Base-by-base conservation (phyloP, 2,888 invertebrate species). In the Thalpophila matura region DNA sequence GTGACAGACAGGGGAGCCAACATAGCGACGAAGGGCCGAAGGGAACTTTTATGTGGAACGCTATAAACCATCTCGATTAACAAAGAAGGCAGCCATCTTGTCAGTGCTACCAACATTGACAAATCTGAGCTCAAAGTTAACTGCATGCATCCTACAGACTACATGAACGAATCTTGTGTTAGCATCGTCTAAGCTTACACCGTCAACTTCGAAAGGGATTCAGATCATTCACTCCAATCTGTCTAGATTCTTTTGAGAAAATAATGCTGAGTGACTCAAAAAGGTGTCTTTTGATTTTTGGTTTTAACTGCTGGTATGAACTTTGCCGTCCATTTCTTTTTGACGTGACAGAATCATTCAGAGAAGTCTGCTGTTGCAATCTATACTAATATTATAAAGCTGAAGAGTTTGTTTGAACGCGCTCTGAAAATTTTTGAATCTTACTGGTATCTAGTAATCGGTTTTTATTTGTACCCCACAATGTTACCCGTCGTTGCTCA, bases 191-290 rank as follows among this genome's bases (percentile, higher is more conserved):
- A 57, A 65, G 56, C 72, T 57, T 51, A 16, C 29, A 4, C 42
- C 16, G 65, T 65, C 68, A 65, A 56, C 3, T 38, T 20, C 20
- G 31, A 47, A 50, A 56, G 37, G 65, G 68, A 56, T 71, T 10
- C 9, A 3, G 38, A 37, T 68, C 67, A 47, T 24, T 47, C 24
- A 27, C 10, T 53, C 40, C 10, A 27, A 3, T 3, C 12, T 18
- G 33, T 47, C 61, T 35, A 18, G 20, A 26, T 29, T 37, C 18
- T 5, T 37, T 47, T 27, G 27, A 45, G 18, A 6, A 38, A n/a
- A n/a, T n/a, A n/a, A 27, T 20, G 14, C 2, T 9, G 0, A 9
- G 7, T 6, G 10, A 53, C 42, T 37, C 7, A 2, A 4, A 37
- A 29, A 9, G 12, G 37, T 9, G 20, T 45, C 31, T 31, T 62